Evolutionary conservation across 2,797 vertebrate genomes (phyloP).

Genomic region (Amniataba percoides): DNA sequence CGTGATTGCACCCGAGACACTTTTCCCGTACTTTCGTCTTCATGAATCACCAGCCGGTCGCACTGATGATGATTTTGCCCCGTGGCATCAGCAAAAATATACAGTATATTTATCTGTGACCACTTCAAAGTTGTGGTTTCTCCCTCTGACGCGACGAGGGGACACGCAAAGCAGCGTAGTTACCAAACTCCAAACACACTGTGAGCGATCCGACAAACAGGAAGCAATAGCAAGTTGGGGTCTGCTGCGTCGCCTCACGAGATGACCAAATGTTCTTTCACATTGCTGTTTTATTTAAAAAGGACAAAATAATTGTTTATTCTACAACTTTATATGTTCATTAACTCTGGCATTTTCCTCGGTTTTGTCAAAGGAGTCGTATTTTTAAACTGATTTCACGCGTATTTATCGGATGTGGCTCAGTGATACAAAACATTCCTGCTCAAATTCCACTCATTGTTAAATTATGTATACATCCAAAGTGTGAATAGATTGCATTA

Average conservation of each 20-base stretch:
- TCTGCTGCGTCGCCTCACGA: conserved; percentile 1
- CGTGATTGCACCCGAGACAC: conserved; percentile 64
- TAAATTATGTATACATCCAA: conserved; percentile 41
- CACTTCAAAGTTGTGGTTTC: conserved; percentile 71
- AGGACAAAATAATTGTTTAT: not conserved
- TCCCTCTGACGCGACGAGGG: conserved; percentile 59
- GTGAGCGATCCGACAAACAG: conserved; percentile 50
- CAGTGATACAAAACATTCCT: conserved; percentile 10
- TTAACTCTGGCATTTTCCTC: conserved; percentile 3
- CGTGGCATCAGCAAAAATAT: conserved; percentile 59
- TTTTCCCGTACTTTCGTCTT: conserved; percentile 62
- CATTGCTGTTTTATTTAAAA: conserved; percentile 13
- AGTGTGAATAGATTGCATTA: conserved; percentile 48
- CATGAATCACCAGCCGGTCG: conserved; percentile 58
- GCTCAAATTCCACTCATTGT: conserved; percentile 15
- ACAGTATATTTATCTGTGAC: conserved; percentile 49
- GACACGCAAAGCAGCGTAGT: conserved; percentile 44
- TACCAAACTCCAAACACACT: conserved; percentile 56
- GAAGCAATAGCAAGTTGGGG: not conserved
- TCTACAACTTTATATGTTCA: not conserved
- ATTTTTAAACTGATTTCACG: not conserved
- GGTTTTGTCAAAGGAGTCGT: not conserved
- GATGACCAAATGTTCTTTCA: conserved; percentile 24
- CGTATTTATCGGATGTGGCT: conserved; percentile 2
- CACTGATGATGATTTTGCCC: conserved; percentile 56